Conservation (phyloP, 92 coral and sea anemone species). For the Paramuricea clavata region DNA sequence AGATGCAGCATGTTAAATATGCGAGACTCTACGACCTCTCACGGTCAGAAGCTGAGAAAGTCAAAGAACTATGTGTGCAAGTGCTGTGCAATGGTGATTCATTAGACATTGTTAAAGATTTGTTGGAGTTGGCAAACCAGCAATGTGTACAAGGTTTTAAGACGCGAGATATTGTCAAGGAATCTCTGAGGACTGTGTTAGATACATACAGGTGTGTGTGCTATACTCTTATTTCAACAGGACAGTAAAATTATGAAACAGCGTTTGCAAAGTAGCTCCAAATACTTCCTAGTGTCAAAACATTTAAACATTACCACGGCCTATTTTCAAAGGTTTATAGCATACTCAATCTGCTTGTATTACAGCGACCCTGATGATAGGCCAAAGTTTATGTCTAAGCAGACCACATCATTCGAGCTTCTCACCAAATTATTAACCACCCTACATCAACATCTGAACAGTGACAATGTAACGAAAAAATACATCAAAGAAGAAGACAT, state of each 20-base stretch:
- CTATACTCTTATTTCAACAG: too few relatives aligned
- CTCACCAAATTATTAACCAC: slow-evolving; percentile 65
- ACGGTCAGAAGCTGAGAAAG: slow-evolving; percentile 79
- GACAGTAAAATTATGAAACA: too few relatives aligned
- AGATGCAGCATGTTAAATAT: slow-evolving; percentile 75
- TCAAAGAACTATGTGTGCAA: slow-evolving; percentile 73
- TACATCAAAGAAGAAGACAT: slow-evolving; percentile 87
- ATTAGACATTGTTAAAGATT: slow-evolving; percentile 72
- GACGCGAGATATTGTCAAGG: slow-evolving; percentile 73
- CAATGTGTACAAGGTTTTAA: slow-evolving; percentile 82
- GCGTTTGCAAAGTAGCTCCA: too few relatives aligned
- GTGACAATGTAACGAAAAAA: slow-evolving; percentile 59
- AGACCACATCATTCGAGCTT: slow-evolving; percentile 58
- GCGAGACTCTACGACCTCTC: slow-evolving; percentile 87
- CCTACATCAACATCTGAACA: slow-evolving; percentile 70
- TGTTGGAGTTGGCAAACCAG: slow-evolving; percentile 77
- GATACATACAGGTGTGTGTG: slow-evolving; percentile 72
- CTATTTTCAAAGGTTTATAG: background rate
- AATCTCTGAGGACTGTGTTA: slow-evolving; percentile 67
- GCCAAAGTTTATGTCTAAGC: slow-evolving; percentile 18
- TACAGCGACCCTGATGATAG: slow-evolving; percentile 16
- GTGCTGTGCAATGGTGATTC: slow-evolving; percentile 81
- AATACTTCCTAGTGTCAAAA: too few relatives aligned
- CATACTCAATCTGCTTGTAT: background rate
- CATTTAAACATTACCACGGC: too few relatives aligned